Conservation (phyloP, 2,888 invertebrate genomes). For the Synanthedon tipuliformis region DNA sequence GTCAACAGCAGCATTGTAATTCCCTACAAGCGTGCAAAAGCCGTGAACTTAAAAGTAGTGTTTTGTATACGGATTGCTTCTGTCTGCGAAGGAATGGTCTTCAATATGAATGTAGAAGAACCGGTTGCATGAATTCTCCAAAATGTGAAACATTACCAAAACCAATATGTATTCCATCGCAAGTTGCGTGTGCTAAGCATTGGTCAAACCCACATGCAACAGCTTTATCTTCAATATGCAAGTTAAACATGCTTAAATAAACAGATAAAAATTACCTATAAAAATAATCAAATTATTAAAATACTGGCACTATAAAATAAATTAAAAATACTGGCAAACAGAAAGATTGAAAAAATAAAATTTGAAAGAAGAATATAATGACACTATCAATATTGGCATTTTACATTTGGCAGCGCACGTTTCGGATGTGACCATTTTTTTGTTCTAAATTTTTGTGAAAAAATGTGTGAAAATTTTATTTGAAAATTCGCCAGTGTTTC, state of each 20-base stretch:
- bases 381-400: slow-evolving; percentile 20
- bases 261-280: too few relatives aligned
- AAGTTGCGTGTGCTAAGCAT: slow-evolving; percentile 41
- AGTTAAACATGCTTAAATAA: slow-evolving; percentile 14
- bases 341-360: slow-evolving; percentile 10
- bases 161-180: slow-evolving; percentile 42
- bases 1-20: too few relatives aligned
- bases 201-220: slow-evolving; percentile 46
- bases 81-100: slow-evolving; percentile 70
- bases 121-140: slow-evolving; percentile 53
- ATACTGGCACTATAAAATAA: not conserved
- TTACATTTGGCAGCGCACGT: slow-evolving; percentile 17
- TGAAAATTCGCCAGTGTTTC: not conserved
- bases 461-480: slow-evolving; percentile 14
- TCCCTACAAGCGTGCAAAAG: slow-evolving; percentile 21
- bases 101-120: slow-evolving; percentile 67
- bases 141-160: slow-evolving; percentile 37
- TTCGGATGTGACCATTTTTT: slow-evolving; percentile 27
- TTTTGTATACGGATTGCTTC: slow-evolving; percentile 62
- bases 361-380: slow-evolving; percentile 15
- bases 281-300: too few relatives aligned
- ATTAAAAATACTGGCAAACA: slow-evolving; percentile 6
- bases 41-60: slow-evolving; percentile 62
- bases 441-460: slow-evolving; percentile 20
- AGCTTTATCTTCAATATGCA: slow-evolving; percentile 36